Evolutionary conservation across 2,113 vertebrate species (phyloP), one percentile per base, ranked within the genome.

Genomic region (Saguinus midas): DNA sequence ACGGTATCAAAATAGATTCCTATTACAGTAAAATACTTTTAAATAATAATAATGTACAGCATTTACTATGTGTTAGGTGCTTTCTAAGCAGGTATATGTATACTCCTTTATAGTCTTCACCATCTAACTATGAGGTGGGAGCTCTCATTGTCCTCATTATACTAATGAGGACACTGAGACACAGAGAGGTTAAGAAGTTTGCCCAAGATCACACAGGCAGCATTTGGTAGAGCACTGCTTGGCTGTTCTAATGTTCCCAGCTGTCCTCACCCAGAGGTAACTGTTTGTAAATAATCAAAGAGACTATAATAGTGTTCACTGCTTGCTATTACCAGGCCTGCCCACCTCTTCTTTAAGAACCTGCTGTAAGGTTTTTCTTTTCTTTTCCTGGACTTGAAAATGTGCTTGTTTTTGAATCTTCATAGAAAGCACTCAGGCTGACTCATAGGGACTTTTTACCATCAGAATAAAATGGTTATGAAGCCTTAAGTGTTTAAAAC

Each of bases 181-280:
- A 75, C 58, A 87, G 80, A 94, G 70, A 61, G 25, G 40, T 96
- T 72, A 87, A 75, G 85, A 58, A 95, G 91, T 21, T 89, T 94
- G 80, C 16, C 45, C 40, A 9, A 1, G 72, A n/a, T 64, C 61
- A 14, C 64, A 84, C 27, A 92, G n/a, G n/a, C 58, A 20, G 70
- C 61, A 57, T 23, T 35, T 40, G 29, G 52, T 29, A 13, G 85
- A 79, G 27, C 12, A 43, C 40, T 35, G n/a, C 83, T 57, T 78
- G 23, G 58, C 58, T 92, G 14, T 89, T 86, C 40, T 40, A 52
- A 16, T 94, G 29, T 73, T 88, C 23, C n/a, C 45, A 64, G 91
- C 37, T 64, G 76, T 70, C n/a, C 17, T 27, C 5, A 79, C 29
- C 14, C 48, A 70, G 55, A 87, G 12, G 55, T 48, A 64, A 58